Evolutionary conservation across 2,113 vertebrate species (phyloP), one percentile per base, ranked within the genome.

Genomic region (Nerophis lumbriciformis): DNA sequence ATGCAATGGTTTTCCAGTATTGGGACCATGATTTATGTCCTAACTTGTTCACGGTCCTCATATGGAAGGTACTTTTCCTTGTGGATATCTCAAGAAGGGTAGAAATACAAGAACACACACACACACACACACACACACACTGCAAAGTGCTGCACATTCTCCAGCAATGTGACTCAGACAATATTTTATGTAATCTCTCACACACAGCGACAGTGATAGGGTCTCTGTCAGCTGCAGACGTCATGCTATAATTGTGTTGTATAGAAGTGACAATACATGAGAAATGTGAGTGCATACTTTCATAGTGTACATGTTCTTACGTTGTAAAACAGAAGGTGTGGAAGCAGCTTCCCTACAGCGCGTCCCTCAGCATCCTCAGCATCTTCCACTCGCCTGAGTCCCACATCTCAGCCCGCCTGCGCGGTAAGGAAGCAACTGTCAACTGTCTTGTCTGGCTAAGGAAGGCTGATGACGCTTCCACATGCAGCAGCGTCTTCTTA

Each of bases 181-280:
- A 58, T 63, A 57, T 77, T 82, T 79, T 82, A 86, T 86, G 66
- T 83, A 84, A 85, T 70, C 59, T 67, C 59, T 73, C 71, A 61
- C 45, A 63, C 65, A 68, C 56, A 72, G 53, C 15, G 63, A 16
- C 57, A 69, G 64, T 65, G 75, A 58, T n/a, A 61, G 65, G 70
- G 78, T 79, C 69, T 71, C 50, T 12, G 11, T 38, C 48, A 53
- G 37, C 11, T 36, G 35, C 7, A 19, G n/a, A 61, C 61, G 53
- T 66, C 58, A 50, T 61, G 54, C 61, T 68, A 57, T 45, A 53
- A 35, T 53, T 39, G 38, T 39, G 38, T 39, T 39, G 39, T 10
- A 9, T 8, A 9, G 7, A 9, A 42, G 8, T 9, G 0, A 42
- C 39, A 42, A 6, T 16, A 6, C 16, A 51, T 51, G 16, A 51